Evolutionary conservation across 2,888 invertebrate genomes (phyloP).

Genomic region (Caenorhabditis imperialis): DNA sequence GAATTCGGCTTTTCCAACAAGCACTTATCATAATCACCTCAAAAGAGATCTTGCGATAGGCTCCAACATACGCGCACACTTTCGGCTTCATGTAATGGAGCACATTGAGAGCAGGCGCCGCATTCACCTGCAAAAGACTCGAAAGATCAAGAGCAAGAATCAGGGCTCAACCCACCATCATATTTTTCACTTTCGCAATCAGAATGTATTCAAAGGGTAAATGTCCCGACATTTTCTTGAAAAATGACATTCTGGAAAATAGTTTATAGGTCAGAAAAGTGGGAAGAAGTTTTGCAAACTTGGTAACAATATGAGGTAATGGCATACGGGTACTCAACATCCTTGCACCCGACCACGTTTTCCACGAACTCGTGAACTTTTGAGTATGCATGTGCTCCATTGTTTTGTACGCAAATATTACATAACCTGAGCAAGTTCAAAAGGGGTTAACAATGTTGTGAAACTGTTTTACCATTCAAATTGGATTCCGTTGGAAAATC

Average conservation of each 20-base stretch:
- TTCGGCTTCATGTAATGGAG: conserved; percentile 66
- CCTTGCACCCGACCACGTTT: conserved; percentile 72
- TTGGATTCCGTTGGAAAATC: conserved; percentile 7
- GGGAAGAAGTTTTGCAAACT: no score
- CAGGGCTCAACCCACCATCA: conserved; percentile 51
- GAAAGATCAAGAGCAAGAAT: not conserved
- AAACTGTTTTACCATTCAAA: conserved; percentile 21
- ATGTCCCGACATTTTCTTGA: conserved; percentile 55
- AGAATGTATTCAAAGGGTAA: conserved; percentile 64
- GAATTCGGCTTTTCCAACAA: not conserved
- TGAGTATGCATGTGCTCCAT: conserved; percentile 70
- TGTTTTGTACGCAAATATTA: conserved; percentile 68
- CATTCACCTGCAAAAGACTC: conserved; percentile 43
- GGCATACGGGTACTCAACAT: conserved; percentile 64
- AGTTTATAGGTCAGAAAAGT: no score
- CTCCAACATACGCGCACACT: conserved; percentile 66
- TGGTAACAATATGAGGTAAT: conserved; percentile 55
- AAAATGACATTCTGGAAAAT: conserved; percentile 63
- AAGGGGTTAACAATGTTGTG: not conserved
- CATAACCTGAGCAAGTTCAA: conserved; percentile 53
- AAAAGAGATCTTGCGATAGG: conserved; percentile 61
- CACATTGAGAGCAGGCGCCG: conserved; percentile 65
- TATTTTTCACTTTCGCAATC: conserved; percentile 63
- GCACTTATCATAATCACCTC: conserved; percentile 45
- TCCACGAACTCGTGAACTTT: conserved; percentile 65